phyloP scores from a whole-genome alignment of 2,797 vertebrate species.

The Neosalanx taihuensis region DNA sequence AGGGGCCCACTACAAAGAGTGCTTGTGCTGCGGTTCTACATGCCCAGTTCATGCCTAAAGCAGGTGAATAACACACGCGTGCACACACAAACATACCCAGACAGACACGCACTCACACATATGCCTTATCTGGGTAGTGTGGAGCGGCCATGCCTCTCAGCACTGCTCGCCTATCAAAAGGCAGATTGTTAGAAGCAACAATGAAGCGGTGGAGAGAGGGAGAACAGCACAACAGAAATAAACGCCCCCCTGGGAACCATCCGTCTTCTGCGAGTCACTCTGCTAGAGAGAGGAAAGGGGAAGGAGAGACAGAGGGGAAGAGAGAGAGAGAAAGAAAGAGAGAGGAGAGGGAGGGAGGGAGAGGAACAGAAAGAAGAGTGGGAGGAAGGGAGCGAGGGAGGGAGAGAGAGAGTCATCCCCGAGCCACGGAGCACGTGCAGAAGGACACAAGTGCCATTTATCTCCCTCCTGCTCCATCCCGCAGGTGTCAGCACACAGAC shows the following conservation, averaged over 20 bases:
- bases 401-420: neutral
- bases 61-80: neutral
- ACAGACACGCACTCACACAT: neutral
- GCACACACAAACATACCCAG: neutral
- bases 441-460: constrained; percentile 59
- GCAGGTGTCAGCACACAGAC: constrained; percentile 51
- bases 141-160: neutral
- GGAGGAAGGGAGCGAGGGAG: too few relatives aligned
- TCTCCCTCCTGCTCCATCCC: constrained; percentile 52
- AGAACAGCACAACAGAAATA: constrained; percentile 63
- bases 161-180: constrained; percentile 53
- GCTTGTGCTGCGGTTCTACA: neutral
- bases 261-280: constrained; percentile 65
- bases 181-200: constrained; percentile 64
- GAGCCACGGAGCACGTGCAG: constrained; percentile 60
- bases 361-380: neutral
- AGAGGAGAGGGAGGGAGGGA: neutral
- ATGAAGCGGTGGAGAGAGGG: constrained; percentile 45
- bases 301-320: neutral
- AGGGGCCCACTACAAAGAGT: neutral
- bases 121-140: neutral
- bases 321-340: neutral
- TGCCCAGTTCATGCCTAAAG: neutral
- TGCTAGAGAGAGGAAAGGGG: constrained; percentile 23
- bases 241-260: constrained; percentile 71